Conservation (phyloP, 2,888 invertebrate genomes). For the Limnephilus auricula region DNA sequence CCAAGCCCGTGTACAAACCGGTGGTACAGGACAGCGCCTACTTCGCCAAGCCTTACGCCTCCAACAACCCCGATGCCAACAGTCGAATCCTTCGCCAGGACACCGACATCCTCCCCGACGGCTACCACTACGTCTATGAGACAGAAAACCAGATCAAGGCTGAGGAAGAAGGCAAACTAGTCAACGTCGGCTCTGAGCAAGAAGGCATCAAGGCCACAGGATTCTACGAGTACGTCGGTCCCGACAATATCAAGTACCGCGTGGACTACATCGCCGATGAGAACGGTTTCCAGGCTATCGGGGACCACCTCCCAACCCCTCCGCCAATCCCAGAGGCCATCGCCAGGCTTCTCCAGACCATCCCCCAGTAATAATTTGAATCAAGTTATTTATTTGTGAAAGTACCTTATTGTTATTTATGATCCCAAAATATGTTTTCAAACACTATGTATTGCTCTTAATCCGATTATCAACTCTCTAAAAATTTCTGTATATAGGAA, state of each 20-base stretch:
- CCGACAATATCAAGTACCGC: slow-evolving; percentile 76
- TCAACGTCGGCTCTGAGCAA: slow-evolving; percentile 74
- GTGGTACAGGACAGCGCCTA: background rate
- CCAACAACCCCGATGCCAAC: slow-evolving; percentile 52
- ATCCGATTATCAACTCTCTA: background rate
- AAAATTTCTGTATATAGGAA: background rate
- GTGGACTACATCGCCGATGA: slow-evolving; percentile 79
- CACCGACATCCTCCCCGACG: slow-evolving; percentile 53
- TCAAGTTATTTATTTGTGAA: background rate
- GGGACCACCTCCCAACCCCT: slow-evolving; percentile 69
- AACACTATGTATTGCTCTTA: background rate
- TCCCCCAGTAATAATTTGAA: background rate
- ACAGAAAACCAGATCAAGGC: slow-evolving; percentile 77
- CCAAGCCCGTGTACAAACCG: background rate
- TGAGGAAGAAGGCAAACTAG: slow-evolving; percentile 75
- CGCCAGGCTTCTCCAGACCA: background rate
- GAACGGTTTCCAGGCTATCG: slow-evolving; percentile 74
- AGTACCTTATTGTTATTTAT: background rate
- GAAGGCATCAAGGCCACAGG: slow-evolving; percentile 77
- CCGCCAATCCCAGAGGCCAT: slow-evolving; percentile 65
- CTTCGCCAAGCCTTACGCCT: background rate
- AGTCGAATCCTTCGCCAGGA: slow-evolving; percentile 59
- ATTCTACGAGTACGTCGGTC: slow-evolving; percentile 78
- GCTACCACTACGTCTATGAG: slow-evolving; percentile 70
- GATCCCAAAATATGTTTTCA: background rate